Evolutionary conservation across 2,797 vertebrate species (phyloP), one percentile per base, ranked within the genome.

Genomic region (Clarias fuscus): DNA sequence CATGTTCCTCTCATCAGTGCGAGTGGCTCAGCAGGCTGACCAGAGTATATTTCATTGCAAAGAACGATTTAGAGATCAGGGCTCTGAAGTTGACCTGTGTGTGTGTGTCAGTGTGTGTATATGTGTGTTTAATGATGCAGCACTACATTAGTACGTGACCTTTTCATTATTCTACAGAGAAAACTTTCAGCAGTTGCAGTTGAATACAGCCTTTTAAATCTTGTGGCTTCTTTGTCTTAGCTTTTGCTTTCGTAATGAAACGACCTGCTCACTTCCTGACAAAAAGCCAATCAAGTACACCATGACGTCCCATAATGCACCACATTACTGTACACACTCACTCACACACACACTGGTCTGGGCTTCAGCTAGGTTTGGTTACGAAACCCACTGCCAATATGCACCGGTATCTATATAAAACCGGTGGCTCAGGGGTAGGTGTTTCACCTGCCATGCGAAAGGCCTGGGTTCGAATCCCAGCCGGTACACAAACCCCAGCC

Each of bases 1-100:
- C 70, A 86, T 88, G 85, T 87, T 89, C 82, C 73, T 48, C 59
- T 67, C 79, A 82, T 89, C 84, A 86, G 27, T 73, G 59, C 30
- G 72, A 82, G 72, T 61, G 22, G 68, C 76, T 62, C 53, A 70
- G 80, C 85, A 86, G 77, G 37, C 84, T 65, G 86, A 20, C 61
- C 72, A 30, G 62, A 78, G 71, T 84, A 40, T 70, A 68, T 87
- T 88, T 67, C 62, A 17, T 76, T 53, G 43, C 65, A 86, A 84
- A 58, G 27, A 48, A 70, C 30, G 37, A 11, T 59, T 83, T 30
- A 84, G 64, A 82, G 37, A 65, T 65, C 78, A 48, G 78, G 37
- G 14, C 73, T 72, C 80, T 11, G 0, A 83, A 27, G 40, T 67
- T 75, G 85, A 81, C 62, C 82, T 59, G 1, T 10, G 27, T 71